Evolutionary conservation across 2,113 vertebrate species (phyloP).

Genomic region (Abramis brama): DNA sequence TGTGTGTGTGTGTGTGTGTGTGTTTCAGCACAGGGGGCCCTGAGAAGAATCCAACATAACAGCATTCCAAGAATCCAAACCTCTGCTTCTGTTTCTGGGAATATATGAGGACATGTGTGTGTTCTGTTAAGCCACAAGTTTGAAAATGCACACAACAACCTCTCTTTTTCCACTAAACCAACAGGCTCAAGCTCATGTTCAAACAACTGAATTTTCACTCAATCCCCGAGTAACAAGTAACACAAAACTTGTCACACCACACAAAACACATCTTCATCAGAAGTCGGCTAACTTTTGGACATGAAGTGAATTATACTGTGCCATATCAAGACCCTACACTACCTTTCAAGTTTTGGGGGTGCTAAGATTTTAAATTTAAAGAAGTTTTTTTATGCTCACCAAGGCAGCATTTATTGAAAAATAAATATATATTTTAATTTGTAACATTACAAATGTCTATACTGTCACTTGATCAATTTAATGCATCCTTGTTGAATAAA

Average conservation of each 20-base stretch:
- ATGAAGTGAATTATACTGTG: neutral
- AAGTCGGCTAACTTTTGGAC: neutral
- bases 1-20: neutral
- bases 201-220: neutral
- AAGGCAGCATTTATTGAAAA: neutral
- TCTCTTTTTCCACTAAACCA: neutral
- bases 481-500: neutral
- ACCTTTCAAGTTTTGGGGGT: neutral
- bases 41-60: constrained; percentile 24
- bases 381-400: neutral
- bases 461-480: neutral
- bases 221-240: neutral
- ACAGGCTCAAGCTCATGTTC: neutral
- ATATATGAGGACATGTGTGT: neutral
- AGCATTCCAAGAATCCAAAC: constrained; percentile 35
- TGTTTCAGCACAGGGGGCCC: neutral
- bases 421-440: no score
- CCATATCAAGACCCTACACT: neutral
- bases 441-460: neutral
- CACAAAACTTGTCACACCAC: neutral
- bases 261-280: neutral
- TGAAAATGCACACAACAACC: neutral
- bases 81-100: constrained; percentile 22
- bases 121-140: neutral
- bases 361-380: neutral